Evolutionary conservation across 1,140 invertebrate species (phyloP), one percentile per base, ranked within the genome.

Genomic region (Zaprionus ornatus): DNA sequence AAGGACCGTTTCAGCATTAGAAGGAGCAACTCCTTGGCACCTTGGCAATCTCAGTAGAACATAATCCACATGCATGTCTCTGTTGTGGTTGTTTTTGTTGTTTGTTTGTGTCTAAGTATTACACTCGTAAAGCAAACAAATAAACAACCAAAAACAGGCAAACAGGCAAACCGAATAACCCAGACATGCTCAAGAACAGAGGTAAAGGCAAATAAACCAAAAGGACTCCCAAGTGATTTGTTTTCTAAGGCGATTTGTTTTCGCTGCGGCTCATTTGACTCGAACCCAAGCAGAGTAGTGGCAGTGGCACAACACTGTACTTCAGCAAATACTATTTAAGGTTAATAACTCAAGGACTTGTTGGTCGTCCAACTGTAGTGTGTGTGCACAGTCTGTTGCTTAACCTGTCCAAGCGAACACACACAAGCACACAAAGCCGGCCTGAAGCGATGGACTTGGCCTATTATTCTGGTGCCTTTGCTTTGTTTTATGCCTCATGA

Each of bases 311-410:
- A 25, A 55, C 17, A 57, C 40, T 40, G 55, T 12, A 27, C 57
- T 29, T 61, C 48, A 63, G 57, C 52, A 87, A 77, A 74, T 45
- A 67, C 70, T 69, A 68, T 64, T 83, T 86, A 80, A 77, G 48
- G 83, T 87, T 88, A 87, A 88, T 88, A 88, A 88, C 80, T 88
- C 70, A 75, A 83, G 84, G 82, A 83, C 69, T 83, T 57, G 68
- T 86, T 78, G 66, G 66, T 13, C 71, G 35, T 40, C 17, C 27
- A 55, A 50, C 45, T 50, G 40, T 42, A 45, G 15, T 32, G 40
- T 45, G n/a, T 42, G 40, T 42, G n/a, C 40, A 45, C 40, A 45
- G 40, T 45, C 15, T 68, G 37, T 60, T 57, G 42, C 55, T 65
- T 42, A 65, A 25, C 55, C 55, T 35, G 40, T 23, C 56, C 35